Percentiles rank a stretch among this genome's conserved stretches.
Conservation (phyloP, 2,797 vertebrate genomes). For the Neostethus bicornis region DNA sequence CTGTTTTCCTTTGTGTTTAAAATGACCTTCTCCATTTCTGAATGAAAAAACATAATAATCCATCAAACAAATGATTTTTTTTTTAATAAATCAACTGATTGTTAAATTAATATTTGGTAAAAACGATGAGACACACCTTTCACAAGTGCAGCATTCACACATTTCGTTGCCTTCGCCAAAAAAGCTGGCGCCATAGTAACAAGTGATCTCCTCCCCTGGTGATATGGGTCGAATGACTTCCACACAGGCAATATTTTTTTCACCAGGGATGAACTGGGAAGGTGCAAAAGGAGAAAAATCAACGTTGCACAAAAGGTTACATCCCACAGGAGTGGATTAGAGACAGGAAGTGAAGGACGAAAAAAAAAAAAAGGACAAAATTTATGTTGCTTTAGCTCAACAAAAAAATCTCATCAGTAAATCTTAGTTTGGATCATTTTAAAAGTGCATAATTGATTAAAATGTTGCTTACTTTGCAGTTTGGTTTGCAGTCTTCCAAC, state of each 20-base stretch:
- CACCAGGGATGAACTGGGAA: conserved; percentile 88
- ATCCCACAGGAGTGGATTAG: conserved; percentile 33
- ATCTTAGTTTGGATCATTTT: not conserved
- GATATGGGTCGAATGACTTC: conserved; percentile 91
- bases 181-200: conserved; percentile 95
- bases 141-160: conserved; percentile 94
- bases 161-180: conserved; percentile 94
- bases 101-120: not conserved
- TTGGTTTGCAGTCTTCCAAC: conserved; percentile 89
- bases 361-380: not conserved
- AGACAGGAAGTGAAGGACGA: conserved; percentile 26
- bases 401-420: not conserved
- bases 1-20: conserved; percentile 79
- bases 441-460: not conserved
- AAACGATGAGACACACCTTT: conserved; percentile 81
- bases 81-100: no score
- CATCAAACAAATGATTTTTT: no score
- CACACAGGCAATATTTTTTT: conserved; percentile 90
- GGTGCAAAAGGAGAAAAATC: conserved; percentile 18
- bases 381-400: not conserved
- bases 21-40: conserved; percentile 90
- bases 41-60: not conserved
- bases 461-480: conserved; percentile 87
- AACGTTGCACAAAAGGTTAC: conserved; percentile 49
- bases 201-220: conserved; percentile 93